phyloP scores from a whole-genome alignment of 2,113 vertebrate genomes.

The Gymnobelideus leadbeateri region DNA sequence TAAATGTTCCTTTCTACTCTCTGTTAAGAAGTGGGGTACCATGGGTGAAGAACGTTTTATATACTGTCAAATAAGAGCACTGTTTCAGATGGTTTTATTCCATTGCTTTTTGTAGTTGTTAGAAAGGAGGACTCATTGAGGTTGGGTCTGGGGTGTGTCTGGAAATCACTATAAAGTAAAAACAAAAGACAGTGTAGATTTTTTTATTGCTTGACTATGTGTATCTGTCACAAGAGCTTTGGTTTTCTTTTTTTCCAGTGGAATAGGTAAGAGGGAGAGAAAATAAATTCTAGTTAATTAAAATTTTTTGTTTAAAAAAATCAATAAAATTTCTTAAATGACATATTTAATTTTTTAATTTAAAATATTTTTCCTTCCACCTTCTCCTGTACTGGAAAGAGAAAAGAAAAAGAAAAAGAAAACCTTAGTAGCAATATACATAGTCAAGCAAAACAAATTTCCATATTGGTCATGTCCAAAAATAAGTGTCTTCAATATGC shows the following conservation, averaged over 20 bases:
- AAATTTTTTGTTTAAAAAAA: neutral
- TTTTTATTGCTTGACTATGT: neutral
- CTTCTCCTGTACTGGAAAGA: neutral
- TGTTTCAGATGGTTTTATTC: neutral
- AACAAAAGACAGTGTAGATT: neutral
- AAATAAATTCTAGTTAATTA: neutral
- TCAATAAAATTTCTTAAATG: neutral
- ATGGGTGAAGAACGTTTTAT: neutral
- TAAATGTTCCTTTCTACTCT: neutral
- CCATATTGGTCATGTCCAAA: neutral
- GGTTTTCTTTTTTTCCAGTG: neutral
- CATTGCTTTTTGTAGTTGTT: neutral
- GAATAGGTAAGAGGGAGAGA: neutral
- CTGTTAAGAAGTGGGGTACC: neutral
- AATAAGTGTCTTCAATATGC: neutral
- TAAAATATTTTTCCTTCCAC: neutral
- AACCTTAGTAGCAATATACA: neutral
- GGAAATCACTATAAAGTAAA: neutral
- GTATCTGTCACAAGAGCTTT: neutral
- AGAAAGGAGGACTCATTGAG: neutral
- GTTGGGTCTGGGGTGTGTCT: neutral
- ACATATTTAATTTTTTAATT: neutral
- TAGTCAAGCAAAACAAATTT: neutral
- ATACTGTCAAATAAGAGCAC: neutral
- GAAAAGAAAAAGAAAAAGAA: neutral